These are phyloP conservation scores for Buathra laborator DNA, from an alignment of 2,888 invertebrate genomes.

Conservation along the genomic window DNA sequence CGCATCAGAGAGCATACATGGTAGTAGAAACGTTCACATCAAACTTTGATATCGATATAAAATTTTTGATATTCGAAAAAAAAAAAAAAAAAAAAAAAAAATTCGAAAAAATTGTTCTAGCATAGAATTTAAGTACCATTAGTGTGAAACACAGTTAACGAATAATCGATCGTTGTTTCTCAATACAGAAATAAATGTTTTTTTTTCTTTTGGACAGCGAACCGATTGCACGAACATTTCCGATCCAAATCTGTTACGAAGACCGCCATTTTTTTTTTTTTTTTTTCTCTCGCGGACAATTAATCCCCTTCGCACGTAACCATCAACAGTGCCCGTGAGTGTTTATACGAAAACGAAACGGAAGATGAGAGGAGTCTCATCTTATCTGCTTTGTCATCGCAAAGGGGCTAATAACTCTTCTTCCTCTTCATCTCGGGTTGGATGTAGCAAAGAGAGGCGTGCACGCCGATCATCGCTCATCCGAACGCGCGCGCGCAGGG, in stretches of 20 bases:
- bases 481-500: constrained; percentile 69
- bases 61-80: neutral
- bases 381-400: constrained; percentile 82
- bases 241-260: constrained; percentile 48
- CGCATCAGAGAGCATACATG: constrained; percentile 18
- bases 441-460: constrained; percentile 66
- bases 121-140: too few species aligned
- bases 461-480: constrained; percentile 74
- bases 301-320: constrained; percentile 77
- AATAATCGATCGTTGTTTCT: neutral
- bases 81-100: too few species aligned
- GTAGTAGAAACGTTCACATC: neutral
- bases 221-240: constrained; percentile 25
- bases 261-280: constrained; percentile 50
- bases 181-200: neutral
- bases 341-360: constrained; percentile 61
- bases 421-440: constrained; percentile 62
- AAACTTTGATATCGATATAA: constrained; percentile 8
- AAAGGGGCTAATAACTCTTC: constrained; percentile 77
- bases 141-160: neutral
- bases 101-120: too few species aligned
- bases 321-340: constrained; percentile 57
- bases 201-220: neutral
- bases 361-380: constrained; percentile 61
- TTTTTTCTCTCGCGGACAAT: constrained; percentile 76